Conservation (phyloP, 1,140 invertebrate species). For the Andrena cerasifolii region DNA sequence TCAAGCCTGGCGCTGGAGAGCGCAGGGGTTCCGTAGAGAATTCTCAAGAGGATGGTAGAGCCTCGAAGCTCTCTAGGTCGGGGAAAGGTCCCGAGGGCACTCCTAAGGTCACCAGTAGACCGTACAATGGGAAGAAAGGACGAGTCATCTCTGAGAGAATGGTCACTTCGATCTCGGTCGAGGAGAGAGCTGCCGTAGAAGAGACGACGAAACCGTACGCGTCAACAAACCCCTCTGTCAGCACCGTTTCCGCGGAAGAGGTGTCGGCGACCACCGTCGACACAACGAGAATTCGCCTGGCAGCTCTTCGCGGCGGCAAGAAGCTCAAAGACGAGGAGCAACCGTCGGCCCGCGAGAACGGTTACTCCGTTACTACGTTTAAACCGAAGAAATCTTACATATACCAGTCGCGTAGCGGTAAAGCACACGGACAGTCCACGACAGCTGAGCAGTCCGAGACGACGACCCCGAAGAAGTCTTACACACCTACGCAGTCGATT, state of each 20-base stretch:
- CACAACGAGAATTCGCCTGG: constrained; percentile 44
- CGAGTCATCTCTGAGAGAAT: constrained; percentile 40
- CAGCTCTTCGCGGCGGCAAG: constrained; percentile 16
- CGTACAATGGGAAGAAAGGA: constrained; percentile 31
- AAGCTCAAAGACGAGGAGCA: constrained; percentile 52
- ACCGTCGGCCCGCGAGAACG: background rate
- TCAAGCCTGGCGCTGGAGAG: background rate
- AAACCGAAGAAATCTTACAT: constrained; percentile 18
- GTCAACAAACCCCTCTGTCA: background rate
- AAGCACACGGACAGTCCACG: background rate
- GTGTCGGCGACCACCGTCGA: constrained; percentile 31
- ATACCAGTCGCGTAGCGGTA: background rate
- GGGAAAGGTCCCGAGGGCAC: constrained; percentile 17
- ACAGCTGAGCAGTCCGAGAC: background rate
- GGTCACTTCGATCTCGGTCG: constrained; percentile 31
- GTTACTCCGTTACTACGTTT: constrained; percentile 3
- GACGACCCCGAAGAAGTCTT: background rate
- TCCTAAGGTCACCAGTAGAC: constrained; percentile 9
- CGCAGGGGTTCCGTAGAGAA: constrained; percentile 10
- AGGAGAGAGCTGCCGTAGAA: constrained; percentile 38
- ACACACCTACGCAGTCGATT: background rate
- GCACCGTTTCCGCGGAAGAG: constrained; percentile 22
- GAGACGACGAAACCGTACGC: constrained; percentile 10
- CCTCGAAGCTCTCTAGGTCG: constrained; percentile 9
- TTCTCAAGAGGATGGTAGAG: background rate